Evolutionary conservation across 2,888 invertebrate species (phyloP).

Genomic region (Galerucella calmariensis): DNA sequence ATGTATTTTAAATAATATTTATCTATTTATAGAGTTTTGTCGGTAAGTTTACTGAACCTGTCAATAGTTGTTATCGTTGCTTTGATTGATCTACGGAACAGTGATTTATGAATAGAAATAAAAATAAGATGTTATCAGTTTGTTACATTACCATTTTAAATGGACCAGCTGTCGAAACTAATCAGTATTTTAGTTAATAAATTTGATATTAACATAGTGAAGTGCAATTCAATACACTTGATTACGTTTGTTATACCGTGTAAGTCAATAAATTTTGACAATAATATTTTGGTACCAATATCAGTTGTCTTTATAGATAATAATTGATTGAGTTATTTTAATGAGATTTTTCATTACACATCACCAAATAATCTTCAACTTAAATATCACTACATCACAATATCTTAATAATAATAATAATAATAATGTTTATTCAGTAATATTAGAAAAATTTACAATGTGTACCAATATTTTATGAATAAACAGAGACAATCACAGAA

Average conservation of each 20-base stretch:
- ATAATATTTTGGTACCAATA: too few relatives aligned
- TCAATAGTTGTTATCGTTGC: background rate
- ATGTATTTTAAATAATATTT: background rate
- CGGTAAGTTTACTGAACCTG: background rate
- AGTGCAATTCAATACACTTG: background rate
- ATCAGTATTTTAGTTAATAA: slow-evolving; percentile 4
- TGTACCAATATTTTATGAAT: too few relatives aligned
- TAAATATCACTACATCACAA: too few relatives aligned
- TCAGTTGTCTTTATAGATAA: too few relatives aligned
- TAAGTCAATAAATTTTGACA: background rate
- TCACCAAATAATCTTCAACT: too few relatives aligned
- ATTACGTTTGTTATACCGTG: background rate
- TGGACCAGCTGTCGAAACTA: slow-evolving; percentile 1
- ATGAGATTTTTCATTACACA: too few relatives aligned
- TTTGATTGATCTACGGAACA: slow-evolving; percentile 5
- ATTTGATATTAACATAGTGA: background rate
- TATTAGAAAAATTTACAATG: too few relatives aligned
- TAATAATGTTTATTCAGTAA: too few relatives aligned
- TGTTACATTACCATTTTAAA: background rate
- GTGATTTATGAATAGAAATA: background rate
- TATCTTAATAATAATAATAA: too few relatives aligned
- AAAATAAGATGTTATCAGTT: background rate
- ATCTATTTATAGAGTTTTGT: background rate
- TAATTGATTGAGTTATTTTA: too few relatives aligned
- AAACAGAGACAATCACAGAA: too few relatives aligned